Evolutionary conservation across 2,888 invertebrate species (phyloP).

Genomic region (Eupithecia vulgata): DNA sequence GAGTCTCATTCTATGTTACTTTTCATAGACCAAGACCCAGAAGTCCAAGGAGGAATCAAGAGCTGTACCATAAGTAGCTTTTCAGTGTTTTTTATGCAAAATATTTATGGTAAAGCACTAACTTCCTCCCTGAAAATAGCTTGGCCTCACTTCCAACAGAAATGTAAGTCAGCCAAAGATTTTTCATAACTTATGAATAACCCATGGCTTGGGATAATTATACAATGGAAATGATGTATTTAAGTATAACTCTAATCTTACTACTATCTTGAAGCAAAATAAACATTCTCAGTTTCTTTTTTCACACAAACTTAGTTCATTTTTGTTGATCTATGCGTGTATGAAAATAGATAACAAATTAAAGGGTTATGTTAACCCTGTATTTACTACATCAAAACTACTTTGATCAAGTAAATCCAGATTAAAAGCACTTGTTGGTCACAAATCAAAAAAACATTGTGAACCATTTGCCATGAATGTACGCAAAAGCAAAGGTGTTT

Average conservation of each 20-base stretch:
- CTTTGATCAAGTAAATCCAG: not conserved
- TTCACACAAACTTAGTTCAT: constrained; percentile 12
- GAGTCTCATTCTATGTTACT: constrained; percentile 5
- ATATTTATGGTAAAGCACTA: constrained; percentile 20
- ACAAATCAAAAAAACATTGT: too few species aligned
- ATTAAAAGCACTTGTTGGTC: not conserved
- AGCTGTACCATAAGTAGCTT: constrained; percentile 14
- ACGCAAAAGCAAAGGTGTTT: too few species aligned
- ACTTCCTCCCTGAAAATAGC: constrained; percentile 32
- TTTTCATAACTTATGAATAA: constrained; percentile 73
- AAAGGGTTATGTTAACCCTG: not conserved
- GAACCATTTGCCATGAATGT: too few species aligned
- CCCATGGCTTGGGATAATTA: constrained; percentile 60
- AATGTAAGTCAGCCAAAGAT: constrained; percentile 62
- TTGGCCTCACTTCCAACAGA: constrained; percentile 64
- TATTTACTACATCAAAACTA: not conserved
- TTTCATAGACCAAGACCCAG: constrained; percentile 10
- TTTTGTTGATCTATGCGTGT: not conserved
- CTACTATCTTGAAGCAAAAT: not conserved
- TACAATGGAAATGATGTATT: not conserved
- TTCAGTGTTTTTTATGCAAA: not conserved
- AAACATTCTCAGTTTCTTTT: not conserved
- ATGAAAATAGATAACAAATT: constrained; percentile 1
- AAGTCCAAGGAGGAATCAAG: constrained; percentile 18
- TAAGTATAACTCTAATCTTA: not conserved